Conservation (phyloP, 2,888 invertebrate species). For the Dryococelus australis region DNA sequence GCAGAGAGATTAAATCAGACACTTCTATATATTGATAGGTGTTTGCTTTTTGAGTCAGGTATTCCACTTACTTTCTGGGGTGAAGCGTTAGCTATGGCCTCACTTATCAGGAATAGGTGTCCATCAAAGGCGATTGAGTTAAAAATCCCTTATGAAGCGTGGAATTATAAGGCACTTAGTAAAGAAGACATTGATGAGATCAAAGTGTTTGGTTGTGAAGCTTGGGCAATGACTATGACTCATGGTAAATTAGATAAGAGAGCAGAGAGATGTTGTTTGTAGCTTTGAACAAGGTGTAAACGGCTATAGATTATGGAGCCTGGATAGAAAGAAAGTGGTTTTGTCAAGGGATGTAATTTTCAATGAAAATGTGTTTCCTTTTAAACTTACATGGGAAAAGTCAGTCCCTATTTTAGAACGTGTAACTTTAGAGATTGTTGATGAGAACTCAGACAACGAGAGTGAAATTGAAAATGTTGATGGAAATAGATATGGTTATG, state of each 20-base stretch:
- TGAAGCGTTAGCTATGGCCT: no score
- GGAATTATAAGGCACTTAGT: not conserved
- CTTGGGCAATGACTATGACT: no score
- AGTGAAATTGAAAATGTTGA: no score
- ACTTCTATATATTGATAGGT: not conserved
- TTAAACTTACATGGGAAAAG: not conserved
- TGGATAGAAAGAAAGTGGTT: not conserved
- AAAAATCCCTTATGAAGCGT: no score
- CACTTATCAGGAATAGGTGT: no score
- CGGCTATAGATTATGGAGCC: not conserved
- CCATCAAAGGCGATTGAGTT: no score
- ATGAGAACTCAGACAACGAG: not conserved
- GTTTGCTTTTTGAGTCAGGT: not conserved
- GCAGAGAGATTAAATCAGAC: not conserved
- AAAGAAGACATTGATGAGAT: not conserved
- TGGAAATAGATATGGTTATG: no score
- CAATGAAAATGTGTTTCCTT: no score
- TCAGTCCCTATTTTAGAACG: not conserved
- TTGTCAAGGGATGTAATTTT: not conserved
- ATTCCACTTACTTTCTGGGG: not conserved
- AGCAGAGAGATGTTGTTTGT: not conserved
- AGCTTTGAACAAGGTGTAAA: not conserved
- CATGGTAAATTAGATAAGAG: not conserved
- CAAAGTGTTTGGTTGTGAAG: no score
- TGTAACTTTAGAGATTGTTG: not conserved